A percentile compares a stretch with the other conserved stretches of the same genome.
Conservation (phyloP, 2,888 invertebrate species). For the Cephus rjabovi region DNA sequence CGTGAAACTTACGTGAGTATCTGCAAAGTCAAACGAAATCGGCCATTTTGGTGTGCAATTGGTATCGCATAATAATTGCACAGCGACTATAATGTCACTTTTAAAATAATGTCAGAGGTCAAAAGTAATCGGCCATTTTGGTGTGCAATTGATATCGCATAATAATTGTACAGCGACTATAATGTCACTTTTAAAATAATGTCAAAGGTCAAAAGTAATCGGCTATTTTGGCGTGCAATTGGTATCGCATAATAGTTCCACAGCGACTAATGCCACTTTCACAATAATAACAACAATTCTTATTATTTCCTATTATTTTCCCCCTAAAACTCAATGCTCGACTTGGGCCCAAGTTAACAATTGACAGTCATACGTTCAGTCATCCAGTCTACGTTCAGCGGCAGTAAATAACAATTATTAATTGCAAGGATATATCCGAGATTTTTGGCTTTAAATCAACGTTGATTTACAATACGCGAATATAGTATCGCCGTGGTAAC, state of each 20-base stretch:
- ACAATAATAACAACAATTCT: neutral
- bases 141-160: no score
- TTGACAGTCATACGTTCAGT: neutral
- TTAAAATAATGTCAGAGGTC: no score
- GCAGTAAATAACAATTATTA: neutral
- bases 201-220: no score
- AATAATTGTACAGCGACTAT: no score
- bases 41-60: no score
- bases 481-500: neutral
- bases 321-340: no score
- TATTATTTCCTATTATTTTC: neutral
- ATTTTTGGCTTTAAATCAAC: neutral
- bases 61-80: no score
- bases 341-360: neutral
- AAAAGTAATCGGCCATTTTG: neutral
- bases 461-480: neutral
- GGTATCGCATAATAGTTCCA: no score
- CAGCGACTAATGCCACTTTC: neutral
- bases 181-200: no score
- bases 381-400: neutral
- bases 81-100: no score
- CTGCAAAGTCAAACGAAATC: neutral
- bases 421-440: neutral
- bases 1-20: neutral
- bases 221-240: no score